A percentile compares a stretch with the other conserved stretches of the same genome.
phyloP scores from a whole-genome alignment of 2,797 vertebrate genomes.

The Propithecus deckenii region DNA sequence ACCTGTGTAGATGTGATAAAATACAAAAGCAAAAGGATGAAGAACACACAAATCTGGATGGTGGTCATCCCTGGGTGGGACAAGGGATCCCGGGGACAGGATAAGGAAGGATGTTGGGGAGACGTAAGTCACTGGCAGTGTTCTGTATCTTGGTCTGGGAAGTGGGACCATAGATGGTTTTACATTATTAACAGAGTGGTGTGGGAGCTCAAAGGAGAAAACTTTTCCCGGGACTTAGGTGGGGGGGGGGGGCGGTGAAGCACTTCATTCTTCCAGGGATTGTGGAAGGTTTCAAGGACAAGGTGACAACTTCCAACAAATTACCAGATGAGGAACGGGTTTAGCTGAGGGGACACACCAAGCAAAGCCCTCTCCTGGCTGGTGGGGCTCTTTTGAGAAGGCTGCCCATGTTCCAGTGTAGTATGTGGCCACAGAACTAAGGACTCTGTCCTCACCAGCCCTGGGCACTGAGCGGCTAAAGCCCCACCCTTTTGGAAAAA shows the following conservation, averaged over 20 bases:
- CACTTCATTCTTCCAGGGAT: not conserved
- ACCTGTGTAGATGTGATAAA: not conserved
- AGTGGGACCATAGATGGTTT: not conserved
- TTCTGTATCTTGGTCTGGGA: not conserved
- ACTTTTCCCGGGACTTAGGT: not conserved
- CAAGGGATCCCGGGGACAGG: not conserved
- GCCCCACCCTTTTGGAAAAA: not conserved
- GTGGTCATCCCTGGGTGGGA: not conserved
- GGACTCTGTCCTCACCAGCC: not conserved
- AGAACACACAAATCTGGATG: not conserved
- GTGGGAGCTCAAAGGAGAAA: not conserved
- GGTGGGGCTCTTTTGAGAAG: not conserved
- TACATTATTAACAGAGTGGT: not conserved
- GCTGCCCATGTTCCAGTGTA: not conserved
- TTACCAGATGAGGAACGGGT: not conserved
- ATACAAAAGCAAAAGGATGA: not conserved
- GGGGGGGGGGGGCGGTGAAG: not conserved
- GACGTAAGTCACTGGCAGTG: accelerated
- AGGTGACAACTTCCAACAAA: not conserved
- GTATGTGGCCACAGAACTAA: not conserved
- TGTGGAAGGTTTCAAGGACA: not conserved
- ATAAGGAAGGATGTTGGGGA: not conserved
- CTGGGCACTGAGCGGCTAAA: not conserved
- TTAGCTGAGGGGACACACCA: not conserved
- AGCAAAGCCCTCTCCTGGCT: not conserved